A percentile compares a stretch with the other conserved stretches of the same genome.
These are phyloP conservation scores for Drosophila kohkoa DNA, from an alignment of 1,140 invertebrate genomes.

Conservation along the genomic window DNA sequence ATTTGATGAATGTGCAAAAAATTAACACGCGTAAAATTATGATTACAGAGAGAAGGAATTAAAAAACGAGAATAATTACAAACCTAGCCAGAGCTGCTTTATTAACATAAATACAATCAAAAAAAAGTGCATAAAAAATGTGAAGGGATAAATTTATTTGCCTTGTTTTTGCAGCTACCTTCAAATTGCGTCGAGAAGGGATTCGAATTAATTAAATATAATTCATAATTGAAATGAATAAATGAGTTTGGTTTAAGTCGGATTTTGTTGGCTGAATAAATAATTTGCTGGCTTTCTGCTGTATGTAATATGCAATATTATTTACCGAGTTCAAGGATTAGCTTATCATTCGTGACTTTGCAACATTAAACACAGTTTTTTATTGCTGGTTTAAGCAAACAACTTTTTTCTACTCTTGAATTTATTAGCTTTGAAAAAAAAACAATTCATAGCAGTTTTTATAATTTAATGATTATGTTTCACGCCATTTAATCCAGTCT, in stretches of 20 bases:
- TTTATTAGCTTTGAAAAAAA: neutral
- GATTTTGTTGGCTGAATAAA: conserved; percentile 18
- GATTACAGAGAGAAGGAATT: conserved; percentile 22
- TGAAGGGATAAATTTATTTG: neutral
- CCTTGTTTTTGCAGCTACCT: neutral
- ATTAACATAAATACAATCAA: neutral
- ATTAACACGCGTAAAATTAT: conserved; percentile 43
- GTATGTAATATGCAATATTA: conserved; percentile 1
- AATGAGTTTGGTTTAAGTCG: conserved; percentile 24
- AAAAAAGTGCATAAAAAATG: conserved; percentile 2
- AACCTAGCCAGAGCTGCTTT: conserved; percentile 1
- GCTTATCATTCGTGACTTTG: neutral
- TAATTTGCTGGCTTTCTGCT: neutral
- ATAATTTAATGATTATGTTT: neutral
- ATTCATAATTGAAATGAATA: conserved; percentile 22
- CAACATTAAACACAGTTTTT: neutral
- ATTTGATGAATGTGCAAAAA: conserved; percentile 51
- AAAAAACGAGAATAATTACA: conserved; percentile 5
- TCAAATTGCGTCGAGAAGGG: neutral
- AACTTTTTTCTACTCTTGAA: neutral
- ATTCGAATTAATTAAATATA: conserved; percentile 38
- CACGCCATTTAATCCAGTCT: neutral
- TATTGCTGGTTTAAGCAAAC: neutral
- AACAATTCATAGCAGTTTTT: neutral
- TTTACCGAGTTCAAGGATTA: conserved; percentile 1